Conservation (phyloP, 2,888 invertebrate species). For the Thymelicus lineola region DNA sequence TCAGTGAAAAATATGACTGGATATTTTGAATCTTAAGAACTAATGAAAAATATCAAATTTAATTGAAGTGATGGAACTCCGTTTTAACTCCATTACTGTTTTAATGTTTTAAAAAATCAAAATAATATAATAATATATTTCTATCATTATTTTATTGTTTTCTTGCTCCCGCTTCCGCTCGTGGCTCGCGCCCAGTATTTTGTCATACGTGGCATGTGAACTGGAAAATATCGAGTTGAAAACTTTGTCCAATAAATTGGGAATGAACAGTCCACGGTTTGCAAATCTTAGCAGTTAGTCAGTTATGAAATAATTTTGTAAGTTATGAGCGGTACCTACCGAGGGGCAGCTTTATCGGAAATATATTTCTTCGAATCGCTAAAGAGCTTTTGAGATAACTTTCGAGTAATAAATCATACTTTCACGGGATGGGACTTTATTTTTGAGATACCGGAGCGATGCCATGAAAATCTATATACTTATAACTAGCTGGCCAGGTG, state of each 20-base stretch:
- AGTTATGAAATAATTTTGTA: slow-evolving; percentile 36
- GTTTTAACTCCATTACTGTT: no score
- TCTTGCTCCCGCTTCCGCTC: background rate
- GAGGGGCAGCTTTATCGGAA: slow-evolving; percentile 20
- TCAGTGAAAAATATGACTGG: no score
- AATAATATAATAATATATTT: background rate
- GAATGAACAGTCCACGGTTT: slow-evolving; percentile 42
- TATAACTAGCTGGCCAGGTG: no score
- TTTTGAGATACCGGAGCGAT: background rate
- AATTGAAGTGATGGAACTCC: no score
- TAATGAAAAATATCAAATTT: no score
- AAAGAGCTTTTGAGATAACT: slow-evolving; percentile 31
- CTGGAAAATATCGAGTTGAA: slow-evolving; percentile 51
- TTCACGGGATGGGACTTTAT: background rate
- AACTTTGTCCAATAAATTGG: slow-evolving; percentile 59
- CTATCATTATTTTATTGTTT: no score
- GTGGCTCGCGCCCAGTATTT: slow-evolving; percentile 26
- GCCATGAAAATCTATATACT: background rate
- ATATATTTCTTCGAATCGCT: slow-evolving; percentile 22
- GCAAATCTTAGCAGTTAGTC: slow-evolving; percentile 37
- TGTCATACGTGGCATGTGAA: slow-evolving; percentile 44
- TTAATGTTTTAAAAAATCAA: no score
- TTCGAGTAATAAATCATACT: slow-evolving; percentile 25
- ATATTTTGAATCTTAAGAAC: no score
- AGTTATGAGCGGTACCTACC: slow-evolving; percentile 14